A percentile compares a stretch with the other conserved stretches of the same genome.
Evolutionary conservation across 2,113 vertebrate species (phyloP).

Genomic region (Callipepla californica): DNA sequence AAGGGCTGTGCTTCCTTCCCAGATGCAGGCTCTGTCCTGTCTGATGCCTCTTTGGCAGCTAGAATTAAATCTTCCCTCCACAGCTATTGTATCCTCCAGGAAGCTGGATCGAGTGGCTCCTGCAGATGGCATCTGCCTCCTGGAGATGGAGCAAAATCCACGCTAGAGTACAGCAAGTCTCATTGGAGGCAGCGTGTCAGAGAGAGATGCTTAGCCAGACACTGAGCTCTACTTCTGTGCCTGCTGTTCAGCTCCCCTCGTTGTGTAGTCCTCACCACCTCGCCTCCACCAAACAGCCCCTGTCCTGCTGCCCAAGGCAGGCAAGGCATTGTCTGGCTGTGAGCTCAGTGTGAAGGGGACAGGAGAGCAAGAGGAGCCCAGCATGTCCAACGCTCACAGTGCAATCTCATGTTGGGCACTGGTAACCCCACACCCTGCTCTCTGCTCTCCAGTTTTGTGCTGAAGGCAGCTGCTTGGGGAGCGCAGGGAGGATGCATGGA

Average conservation of each 20-base stretch:
- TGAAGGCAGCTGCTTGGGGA: neutral
- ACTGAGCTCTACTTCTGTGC: neutral
- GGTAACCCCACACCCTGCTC: too few relatives aligned
- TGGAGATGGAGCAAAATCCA: constrained; percentile 10
- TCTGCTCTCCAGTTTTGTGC: neutral
- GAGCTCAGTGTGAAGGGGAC: neutral
- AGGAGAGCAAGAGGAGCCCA: neutral
- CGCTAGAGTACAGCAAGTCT: neutral
- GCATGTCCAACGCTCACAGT: neutral
- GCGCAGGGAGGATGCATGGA: neutral
- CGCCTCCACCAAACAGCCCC: neutral
- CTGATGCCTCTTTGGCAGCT: neutral
- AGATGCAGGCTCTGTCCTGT: neutral
- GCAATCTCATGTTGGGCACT: neutral
- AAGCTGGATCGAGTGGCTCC: neutral
- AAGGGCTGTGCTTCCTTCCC: neutral
- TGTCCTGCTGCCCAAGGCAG: neutral
- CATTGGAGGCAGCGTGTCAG: neutral
- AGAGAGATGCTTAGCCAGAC: neutral
- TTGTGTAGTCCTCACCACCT: neutral
- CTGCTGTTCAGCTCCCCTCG: neutral
- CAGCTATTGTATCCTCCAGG: neutral
- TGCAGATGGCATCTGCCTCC: constrained; percentile 69
- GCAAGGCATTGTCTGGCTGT: neutral
- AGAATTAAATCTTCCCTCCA: neutral